Conservation (phyloP, 1,140 invertebrate genomes). For the Gyrodactylus bullatarudis region DNA sequence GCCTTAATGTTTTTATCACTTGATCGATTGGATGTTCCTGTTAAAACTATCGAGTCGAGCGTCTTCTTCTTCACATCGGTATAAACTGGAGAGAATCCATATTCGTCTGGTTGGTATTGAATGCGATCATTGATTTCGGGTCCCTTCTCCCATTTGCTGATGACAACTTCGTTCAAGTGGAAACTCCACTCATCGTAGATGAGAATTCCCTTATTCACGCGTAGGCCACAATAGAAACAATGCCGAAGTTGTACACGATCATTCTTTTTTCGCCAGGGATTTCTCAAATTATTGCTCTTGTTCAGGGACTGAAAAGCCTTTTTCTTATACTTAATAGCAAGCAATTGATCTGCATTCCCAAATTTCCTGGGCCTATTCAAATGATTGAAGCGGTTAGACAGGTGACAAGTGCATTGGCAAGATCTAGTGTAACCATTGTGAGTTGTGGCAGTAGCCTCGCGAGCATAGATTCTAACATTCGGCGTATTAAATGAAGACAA, state of each 20-base stretch:
- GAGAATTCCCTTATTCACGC: not conserved
- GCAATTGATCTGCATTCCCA: too few species aligned
- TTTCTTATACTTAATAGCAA: not conserved
- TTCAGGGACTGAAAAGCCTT: not conserved
- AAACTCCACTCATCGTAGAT: not conserved
- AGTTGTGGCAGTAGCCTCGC: not conserved
- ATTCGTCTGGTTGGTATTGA: not conserved
- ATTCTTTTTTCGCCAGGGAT: not conserved
- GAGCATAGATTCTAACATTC: not conserved
- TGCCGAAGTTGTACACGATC: not conserved
- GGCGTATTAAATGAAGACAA: not conserved
- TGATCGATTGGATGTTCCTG: too few species aligned
- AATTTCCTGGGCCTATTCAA: too few species aligned
- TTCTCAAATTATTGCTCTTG: not conserved
- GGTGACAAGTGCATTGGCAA: not conserved
- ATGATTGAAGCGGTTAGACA: not conserved
- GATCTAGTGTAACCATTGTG: not conserved
- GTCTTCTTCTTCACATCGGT: too few species aligned
- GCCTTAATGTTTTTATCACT: not conserved
- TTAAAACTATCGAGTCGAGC: too few species aligned
- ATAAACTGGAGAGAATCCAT: not conserved
- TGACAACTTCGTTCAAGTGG: not conserved
- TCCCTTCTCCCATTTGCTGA: not conserved
- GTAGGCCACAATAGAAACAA: not conserved
- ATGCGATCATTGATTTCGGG: not conserved